Evolutionary conservation across 2,797 vertebrate genomes (phyloP).

Genomic region (Centroberyx gerrardi): DNA sequence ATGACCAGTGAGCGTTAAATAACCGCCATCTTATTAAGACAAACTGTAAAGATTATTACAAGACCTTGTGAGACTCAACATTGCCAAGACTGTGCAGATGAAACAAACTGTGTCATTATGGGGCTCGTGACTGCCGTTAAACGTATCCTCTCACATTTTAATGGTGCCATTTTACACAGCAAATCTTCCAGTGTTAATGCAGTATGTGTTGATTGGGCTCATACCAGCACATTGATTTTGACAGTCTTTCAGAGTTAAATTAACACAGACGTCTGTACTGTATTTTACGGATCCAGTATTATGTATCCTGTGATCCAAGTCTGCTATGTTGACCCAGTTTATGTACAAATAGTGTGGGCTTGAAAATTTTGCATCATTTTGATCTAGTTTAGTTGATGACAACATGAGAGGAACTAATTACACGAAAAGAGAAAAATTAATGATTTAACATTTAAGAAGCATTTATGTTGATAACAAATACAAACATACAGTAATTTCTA

Average conservation of each 20-base stretch:
- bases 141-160: slow-evolving; percentile 20
- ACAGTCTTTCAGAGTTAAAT: too few relatives aligned
- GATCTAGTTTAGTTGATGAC: slow-evolving; percentile 42
- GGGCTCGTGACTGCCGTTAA: slow-evolving; percentile 22
- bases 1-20: background rate
- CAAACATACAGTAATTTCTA: slow-evolving; percentile 61
- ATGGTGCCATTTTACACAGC: slow-evolving; percentile 31
- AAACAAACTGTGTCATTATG: slow-evolving; percentile 61
- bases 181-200: slow-evolving; percentile 30
- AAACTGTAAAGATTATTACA: background rate
- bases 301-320: slow-evolving; percentile 45
- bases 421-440: slow-evolving; percentile 39
- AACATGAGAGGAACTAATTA: slow-evolving; percentile 52
- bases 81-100: background rate
- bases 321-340: slow-evolving; percentile 43
- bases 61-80: background rate
- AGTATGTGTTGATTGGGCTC: slow-evolving; percentile 34
- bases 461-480: slow-evolving; percentile 65
- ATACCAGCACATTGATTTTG: too few relatives aligned
- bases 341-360: slow-evolving; percentile 44
- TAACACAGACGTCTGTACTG: too few relatives aligned
- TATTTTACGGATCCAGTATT: background rate
- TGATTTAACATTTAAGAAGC: slow-evolving; percentile 61
- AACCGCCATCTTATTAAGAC: background rate
- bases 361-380: slow-evolving; percentile 37